phyloP scores from a whole-genome alignment of 2,888 invertebrate species.

The Macrosiphum euphorbiae region DNA sequence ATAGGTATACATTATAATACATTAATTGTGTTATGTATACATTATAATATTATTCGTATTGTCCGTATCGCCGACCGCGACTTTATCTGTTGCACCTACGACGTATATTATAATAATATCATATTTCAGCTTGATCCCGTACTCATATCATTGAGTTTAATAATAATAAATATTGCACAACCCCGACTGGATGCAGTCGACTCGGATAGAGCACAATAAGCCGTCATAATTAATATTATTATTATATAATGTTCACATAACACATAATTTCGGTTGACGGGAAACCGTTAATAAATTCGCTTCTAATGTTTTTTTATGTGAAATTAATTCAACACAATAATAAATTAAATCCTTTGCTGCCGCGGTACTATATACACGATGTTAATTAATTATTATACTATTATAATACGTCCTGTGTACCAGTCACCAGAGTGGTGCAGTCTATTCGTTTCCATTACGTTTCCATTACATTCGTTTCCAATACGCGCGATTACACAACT shows the following conservation, averaged over 20 bases:
- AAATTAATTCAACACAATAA: conserved; percentile 32
- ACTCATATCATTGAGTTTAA: neutral
- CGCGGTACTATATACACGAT: neutral
- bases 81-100: neutral
- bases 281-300: conserved; percentile 10
- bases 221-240: neutral
- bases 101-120: neutral
- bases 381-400: conserved; percentile 20
- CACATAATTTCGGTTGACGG: neutral
- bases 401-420: neutral
- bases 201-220: neutral
- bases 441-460: conserved; percentile 12
- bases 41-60: too few relatives aligned
- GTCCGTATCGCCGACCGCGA: neutral
- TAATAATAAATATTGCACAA: neutral
- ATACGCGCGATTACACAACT: neutral
- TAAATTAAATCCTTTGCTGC: neutral
- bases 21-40: too few relatives aligned
- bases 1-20: too few relatives aligned
- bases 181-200: neutral
- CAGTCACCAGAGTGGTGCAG: neutral
- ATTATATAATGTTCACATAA: neutral
- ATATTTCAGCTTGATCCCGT: neutral
- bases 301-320: neutral
- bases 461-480: neutral